phyloP scores from a whole-genome alignment of 2,888 invertebrate genomes.

The Callimorpha dominula region DNA sequence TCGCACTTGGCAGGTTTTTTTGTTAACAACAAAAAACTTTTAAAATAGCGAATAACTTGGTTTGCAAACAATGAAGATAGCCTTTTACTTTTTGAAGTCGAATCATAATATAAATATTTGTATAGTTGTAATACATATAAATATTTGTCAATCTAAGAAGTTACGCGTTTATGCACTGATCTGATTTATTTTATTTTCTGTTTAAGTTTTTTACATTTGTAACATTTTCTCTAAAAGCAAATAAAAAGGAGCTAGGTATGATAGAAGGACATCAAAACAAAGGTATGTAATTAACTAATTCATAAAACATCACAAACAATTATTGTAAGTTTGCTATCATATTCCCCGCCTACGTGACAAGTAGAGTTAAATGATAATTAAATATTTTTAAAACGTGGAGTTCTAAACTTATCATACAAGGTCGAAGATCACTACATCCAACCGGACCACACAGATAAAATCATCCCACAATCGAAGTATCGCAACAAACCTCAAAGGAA shows the following conservation, averaged over 20 bases:
- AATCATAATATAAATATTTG: background rate
- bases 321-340: conserved; percentile 5
- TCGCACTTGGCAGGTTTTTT: background rate
- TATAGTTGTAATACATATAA: background rate
- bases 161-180: background rate
- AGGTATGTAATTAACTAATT: background rate
- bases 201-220: background rate
- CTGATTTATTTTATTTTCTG: background rate
- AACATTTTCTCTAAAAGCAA: background rate
- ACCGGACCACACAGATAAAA: conserved; percentile 70
- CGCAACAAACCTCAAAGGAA: conserved; percentile 57
- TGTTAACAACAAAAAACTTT: background rate
- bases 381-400: conserved; percentile 71
- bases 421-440: conserved; percentile 71
- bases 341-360: conserved; percentile 12
- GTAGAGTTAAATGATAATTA: conserved; percentile 54
- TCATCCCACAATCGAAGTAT: conserved; percentile 50
- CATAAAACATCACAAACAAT: background rate
- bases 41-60: background rate
- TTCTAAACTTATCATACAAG: conserved; percentile 66
- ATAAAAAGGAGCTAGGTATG: background rate
- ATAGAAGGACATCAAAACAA: background rate
- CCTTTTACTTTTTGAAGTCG: background rate
- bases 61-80: background rate
- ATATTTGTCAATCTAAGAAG: background rate